Conservation (phyloP, 2,113 vertebrate genomes). For the Callocephalon fimbriatum region DNA sequence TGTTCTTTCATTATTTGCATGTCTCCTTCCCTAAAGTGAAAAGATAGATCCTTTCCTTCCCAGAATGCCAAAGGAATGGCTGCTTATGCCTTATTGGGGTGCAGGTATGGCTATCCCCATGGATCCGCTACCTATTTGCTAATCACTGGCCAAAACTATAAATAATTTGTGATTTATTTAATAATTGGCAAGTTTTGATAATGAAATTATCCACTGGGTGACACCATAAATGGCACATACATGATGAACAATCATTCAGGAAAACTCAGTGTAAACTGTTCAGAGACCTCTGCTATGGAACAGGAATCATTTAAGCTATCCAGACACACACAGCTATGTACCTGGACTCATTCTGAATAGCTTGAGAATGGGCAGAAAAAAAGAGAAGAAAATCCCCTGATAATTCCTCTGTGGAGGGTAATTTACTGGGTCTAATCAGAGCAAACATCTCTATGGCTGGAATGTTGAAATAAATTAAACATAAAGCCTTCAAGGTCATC, state of each 20-base stretch:
- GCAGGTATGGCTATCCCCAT: background rate
- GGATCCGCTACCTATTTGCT: background rate
- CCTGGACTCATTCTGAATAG: background rate
- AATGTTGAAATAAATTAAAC: constrained; percentile 57
- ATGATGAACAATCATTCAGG: background rate
- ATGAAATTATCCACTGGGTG: background rate
- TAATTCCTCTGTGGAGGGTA: constrained; percentile 34
- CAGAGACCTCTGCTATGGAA: background rate
- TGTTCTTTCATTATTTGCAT: background rate
- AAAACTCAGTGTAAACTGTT: background rate
- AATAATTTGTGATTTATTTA: background rate
- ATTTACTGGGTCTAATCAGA: constrained; percentile 59
- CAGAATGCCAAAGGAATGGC: background rate
- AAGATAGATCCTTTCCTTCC: background rate
- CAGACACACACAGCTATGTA: background rate
- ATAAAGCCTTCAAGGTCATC: constrained; percentile 54
- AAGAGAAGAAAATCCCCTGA: background rate
- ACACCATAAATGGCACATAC: background rate
- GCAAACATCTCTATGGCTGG: constrained; percentile 58
- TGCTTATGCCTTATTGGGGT: background rate
- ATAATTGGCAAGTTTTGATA: background rate
- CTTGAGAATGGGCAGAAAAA: background rate
- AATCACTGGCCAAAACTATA: background rate
- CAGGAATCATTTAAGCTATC: background rate
- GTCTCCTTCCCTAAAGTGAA: background rate